phyloP scores from a whole-genome alignment of 2,113 vertebrate species.

The Hypocryptadius cinnamomeus region DNA sequence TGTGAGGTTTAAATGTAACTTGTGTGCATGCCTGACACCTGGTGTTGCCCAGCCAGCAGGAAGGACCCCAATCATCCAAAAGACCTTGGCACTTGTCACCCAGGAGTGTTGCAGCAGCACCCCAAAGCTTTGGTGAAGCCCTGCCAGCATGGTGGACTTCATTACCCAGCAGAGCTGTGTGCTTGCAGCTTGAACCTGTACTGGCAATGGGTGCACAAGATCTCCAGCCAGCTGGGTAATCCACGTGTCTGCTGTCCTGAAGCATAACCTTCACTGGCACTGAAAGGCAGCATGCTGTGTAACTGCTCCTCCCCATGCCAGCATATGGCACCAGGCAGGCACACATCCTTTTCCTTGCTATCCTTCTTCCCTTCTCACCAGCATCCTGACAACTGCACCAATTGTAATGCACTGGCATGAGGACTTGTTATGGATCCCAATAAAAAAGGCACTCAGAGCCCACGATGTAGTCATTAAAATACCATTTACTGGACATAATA shows the following conservation, averaged over 20 bases:
- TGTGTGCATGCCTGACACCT: background rate
- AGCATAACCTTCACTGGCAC: background rate
- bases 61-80: background rate
- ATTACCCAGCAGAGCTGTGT: background rate
- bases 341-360: background rate
- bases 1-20: background rate
- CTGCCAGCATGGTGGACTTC: background rate
- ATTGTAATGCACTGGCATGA: background rate
- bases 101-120: background rate
- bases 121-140: background rate
- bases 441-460: background rate
- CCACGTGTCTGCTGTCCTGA: rapidly evolving
- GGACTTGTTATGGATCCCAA: background rate
- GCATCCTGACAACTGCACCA: background rate
- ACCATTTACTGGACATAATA: background rate
- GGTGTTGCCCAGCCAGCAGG: background rate
- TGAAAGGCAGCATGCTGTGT: background rate
- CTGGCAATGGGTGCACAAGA: background rate
- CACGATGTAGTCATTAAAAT: background rate
- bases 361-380: background rate
- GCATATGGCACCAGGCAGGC: background rate
- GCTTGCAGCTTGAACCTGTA: background rate
- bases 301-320: background rate
- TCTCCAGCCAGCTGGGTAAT: background rate
- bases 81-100: background rate